Percentiles rank a stretch among this genome's conserved stretches.
Conservation (phyloP, 2,113 vertebrate species). For the Cyprinodon brontotheroides region DNA sequence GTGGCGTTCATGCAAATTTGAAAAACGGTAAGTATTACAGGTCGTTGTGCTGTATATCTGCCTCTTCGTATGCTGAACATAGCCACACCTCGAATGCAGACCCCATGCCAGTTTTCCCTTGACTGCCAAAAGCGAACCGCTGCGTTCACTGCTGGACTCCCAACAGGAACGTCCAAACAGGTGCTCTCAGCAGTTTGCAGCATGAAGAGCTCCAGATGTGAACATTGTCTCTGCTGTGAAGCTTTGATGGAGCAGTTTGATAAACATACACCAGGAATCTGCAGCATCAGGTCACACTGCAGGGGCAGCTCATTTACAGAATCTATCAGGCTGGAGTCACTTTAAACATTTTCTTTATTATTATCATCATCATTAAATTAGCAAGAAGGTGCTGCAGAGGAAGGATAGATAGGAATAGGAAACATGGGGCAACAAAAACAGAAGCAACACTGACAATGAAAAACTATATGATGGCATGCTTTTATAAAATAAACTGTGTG, state of each 20-base stretch:
- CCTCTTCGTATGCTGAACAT: background rate
- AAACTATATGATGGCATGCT: no score
- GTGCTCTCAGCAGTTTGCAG: background rate
- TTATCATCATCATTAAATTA: background rate
- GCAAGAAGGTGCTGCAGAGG: background rate
- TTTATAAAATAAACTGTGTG: background rate
- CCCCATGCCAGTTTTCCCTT: background rate
- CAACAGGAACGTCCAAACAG: conserved; percentile 35
- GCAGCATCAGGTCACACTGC: background rate
- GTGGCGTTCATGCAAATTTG: conserved; percentile 16
- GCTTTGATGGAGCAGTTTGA: conserved; percentile 32
- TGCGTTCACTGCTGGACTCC: conserved; percentile 19
- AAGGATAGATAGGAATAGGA: background rate
- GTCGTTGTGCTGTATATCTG: conserved; percentile 20
- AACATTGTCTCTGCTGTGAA: conserved; percentile 25
- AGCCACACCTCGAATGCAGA: background rate
- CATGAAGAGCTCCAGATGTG: conserved; percentile 54
- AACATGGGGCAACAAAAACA: background rate
- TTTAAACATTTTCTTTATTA: background rate
- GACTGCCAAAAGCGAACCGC: conserved; percentile 5
- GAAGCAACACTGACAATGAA: background rate
- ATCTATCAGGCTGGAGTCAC: background rate
- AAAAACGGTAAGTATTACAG: conserved; percentile 22
- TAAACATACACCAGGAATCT: conserved; percentile 40
- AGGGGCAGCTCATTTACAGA: background rate